Evolutionary conservation across 2,797 vertebrate genomes (phyloP).

Genomic region (Percopsis omiscomaycus): DNA sequence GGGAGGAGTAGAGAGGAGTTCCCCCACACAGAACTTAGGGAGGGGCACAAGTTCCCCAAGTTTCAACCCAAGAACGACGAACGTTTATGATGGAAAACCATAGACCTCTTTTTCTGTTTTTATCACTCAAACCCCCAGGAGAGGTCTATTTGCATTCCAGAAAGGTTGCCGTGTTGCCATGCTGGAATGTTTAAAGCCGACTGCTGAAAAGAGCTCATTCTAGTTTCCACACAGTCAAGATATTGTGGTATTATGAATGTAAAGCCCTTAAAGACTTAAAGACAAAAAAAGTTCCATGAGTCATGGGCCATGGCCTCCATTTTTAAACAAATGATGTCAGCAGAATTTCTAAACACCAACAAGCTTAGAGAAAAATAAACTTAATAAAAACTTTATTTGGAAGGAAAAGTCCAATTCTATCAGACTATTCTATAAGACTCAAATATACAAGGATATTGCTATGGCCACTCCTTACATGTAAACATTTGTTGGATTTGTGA

Average conservation of each 20-base stretch:
- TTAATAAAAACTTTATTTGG: slow-evolving; percentile 24
- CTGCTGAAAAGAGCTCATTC: slow-evolving; percentile 8
- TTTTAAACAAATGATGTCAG: not conserved
- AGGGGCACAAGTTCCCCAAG: no score
- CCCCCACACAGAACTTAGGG: not conserved
- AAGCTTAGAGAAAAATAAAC: not conserved
- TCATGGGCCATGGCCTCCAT: slow-evolving; percentile 19
- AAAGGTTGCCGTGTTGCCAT: slow-evolving; percentile 17
- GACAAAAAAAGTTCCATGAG: slow-evolving; percentile 10
- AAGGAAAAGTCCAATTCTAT: slow-evolving; percentile 15
- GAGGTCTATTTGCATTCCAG: slow-evolving; percentile 26
- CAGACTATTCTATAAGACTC: not conserved
- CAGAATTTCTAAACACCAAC: not conserved
- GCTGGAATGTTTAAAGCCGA: slow-evolving; percentile 42
- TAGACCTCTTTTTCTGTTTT: slow-evolving; percentile 21
- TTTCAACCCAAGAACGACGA: not conserved
- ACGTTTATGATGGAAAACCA: slow-evolving; percentile 15
- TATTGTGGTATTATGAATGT: slow-evolving; percentile 17
- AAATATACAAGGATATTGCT: not conserved
- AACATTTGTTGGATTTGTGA: slow-evolving; percentile 32
- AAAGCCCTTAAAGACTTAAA: slow-evolving; percentile 8
- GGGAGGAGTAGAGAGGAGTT: not conserved
- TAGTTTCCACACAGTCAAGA: slow-evolving; percentile 29
- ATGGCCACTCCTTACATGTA: slow-evolving; percentile 21
- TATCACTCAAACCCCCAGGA: slow-evolving; percentile 20